Evolutionary conservation across 2,888 invertebrate genomes (phyloP).

Genomic region (Ormyrus thymus): DNA sequence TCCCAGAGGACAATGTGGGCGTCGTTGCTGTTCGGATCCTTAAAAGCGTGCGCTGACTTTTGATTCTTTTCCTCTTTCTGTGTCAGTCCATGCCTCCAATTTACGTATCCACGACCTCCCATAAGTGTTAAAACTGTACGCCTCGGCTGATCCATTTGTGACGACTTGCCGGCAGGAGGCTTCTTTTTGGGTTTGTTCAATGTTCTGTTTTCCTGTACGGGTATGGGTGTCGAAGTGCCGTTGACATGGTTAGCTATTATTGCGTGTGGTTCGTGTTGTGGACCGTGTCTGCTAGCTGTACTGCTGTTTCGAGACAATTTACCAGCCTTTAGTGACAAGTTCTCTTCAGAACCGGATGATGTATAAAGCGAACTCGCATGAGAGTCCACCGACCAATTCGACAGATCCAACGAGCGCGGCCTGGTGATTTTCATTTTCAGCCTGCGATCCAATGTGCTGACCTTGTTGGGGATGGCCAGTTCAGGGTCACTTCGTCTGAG

Average conservation of each 20-base stretch:
- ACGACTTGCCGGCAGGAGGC: slow-evolving; percentile 64
- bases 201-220: slow-evolving; percentile 43
- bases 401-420: slow-evolving; percentile 87
- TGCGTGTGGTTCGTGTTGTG: slow-evolving; percentile 65
- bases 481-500: slow-evolving; percentile 89
- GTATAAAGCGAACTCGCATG: slow-evolving; percentile 88
- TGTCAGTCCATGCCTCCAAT: slow-evolving; percentile 83
- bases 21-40: slow-evolving; percentile 87
- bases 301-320: slow-evolving; percentile 86
- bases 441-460: slow-evolving; percentile 87
- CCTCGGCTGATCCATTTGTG: slow-evolving; percentile 76
- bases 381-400: slow-evolving; percentile 92
- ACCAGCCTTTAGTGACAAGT: slow-evolving; percentile 81
- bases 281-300: slow-evolving; percentile 82
- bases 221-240: slow-evolving; percentile 45
- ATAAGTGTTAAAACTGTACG: slow-evolving; percentile 89
- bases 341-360: slow-evolving; percentile 91
- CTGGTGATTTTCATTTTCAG: slow-evolving; percentile 88
- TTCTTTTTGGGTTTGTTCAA: slow-evolving; percentile 40
- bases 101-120: slow-evolving; percentile 92
- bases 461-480: slow-evolving; percentile 87
- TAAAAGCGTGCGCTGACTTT: slow-evolving; percentile 71
- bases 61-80: slow-evolving; percentile 76
- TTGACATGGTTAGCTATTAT: slow-evolving; percentile 68
- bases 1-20: slow-evolving; percentile 95